Evolutionary conservation across 2,888 invertebrate species (phyloP).

Genomic region (Caenorhabditis doughertyi): DNA sequence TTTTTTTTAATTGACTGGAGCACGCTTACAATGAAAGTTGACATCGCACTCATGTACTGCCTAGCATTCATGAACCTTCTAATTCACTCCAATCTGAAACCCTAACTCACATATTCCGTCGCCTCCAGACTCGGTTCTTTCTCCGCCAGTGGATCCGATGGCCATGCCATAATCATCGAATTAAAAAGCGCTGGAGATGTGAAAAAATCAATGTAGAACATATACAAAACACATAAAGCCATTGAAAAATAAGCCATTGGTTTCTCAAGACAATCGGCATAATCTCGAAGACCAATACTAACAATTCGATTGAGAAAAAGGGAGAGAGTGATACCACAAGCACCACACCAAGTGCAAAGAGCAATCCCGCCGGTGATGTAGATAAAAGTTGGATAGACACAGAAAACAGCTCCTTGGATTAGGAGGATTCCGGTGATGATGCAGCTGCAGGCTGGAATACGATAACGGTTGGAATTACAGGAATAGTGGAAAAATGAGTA

Average conservation of each 20-base stretch:
- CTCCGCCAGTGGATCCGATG: conserved; percentile 37
- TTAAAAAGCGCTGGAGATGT: conserved; percentile 38
- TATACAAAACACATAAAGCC: conserved; percentile 15
- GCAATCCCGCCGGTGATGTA: conserved; percentile 41
- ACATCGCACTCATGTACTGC: too few species aligned
- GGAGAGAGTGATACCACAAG: conserved; percentile 26
- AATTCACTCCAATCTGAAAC: neutral
- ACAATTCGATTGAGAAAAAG: conserved; percentile 48
- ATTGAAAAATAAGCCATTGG: conserved; percentile 27
- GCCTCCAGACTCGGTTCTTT: conserved; percentile 24
- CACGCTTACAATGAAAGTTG: too few species aligned
- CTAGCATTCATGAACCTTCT: too few species aligned
- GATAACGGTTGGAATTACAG: too few species aligned
- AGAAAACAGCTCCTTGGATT: conserved; percentile 35
- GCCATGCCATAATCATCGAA: conserved; percentile 44
- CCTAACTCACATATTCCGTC: conserved; percentile 38
- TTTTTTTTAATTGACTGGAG: too few species aligned
- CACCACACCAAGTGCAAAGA: conserved; percentile 39
- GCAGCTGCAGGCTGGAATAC: conserved; percentile 40
- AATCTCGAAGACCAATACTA: conserved; percentile 18
- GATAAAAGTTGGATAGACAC: conserved; percentile 46
- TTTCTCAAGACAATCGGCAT: conserved; percentile 27
- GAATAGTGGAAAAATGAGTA: too few species aligned
- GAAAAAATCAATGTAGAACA: conserved; percentile 34
- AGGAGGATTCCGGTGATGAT: conserved; percentile 43